Evolutionary conservation across 1,140 invertebrate genomes (phyloP).

Genomic region (Euschistus heros): DNA sequence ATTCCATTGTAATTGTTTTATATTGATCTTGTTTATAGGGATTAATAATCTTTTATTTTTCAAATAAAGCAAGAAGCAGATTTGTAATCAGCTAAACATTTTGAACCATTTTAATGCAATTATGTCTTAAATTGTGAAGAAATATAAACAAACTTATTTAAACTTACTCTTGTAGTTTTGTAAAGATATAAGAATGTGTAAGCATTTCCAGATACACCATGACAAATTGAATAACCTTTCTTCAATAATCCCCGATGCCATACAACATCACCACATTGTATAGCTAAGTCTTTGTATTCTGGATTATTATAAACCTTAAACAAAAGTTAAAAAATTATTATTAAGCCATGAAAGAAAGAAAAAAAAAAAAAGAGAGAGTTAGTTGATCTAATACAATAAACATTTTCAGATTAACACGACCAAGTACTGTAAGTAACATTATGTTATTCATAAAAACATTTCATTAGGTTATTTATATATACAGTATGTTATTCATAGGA

Average conservation of each 20-base stretch:
- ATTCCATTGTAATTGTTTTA: no score
- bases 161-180: conserved; percentile 59
- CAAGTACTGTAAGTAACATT: no score
- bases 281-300: conserved; percentile 61
- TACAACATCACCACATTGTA: conserved; percentile 61
- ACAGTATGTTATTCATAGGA: no score
- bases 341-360: no score
- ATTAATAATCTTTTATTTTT: no score
- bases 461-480: no score
- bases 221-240: conserved; percentile 87
- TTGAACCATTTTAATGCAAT: not conserved
- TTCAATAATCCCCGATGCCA: conserved; percentile 76
- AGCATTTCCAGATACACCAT: conserved; percentile 84
- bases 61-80: not conserved
- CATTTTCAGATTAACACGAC: no score
- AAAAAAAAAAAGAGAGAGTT: no score
- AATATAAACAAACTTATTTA: not conserved
- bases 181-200: conserved; percentile 76
- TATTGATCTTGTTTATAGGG: no score
- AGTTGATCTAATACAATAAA: no score
- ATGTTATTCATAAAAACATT: no score
- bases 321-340: conserved; percentile 20
- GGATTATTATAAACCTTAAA: conserved; percentile 56
- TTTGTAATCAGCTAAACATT: not conserved
- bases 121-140: no score